Evolutionary conservation across 1,140 invertebrate genomes (phyloP).

Genomic region (Drosophila auraria): DNA sequence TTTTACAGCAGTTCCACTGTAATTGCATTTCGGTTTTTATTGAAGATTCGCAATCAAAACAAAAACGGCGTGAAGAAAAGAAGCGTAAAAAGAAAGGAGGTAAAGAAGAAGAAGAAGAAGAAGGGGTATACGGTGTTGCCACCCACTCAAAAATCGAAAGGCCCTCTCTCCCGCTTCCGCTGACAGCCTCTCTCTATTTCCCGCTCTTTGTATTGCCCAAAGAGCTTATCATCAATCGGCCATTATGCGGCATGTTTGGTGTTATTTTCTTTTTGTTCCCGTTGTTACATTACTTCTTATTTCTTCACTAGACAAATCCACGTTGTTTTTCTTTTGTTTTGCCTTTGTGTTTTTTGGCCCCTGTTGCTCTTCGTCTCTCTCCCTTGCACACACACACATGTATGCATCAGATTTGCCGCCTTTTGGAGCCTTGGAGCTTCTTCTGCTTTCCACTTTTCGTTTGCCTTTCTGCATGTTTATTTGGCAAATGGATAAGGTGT

Average conservation of each 20-base stretch:
- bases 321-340: slow-evolving; percentile 29
- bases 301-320: slow-evolving; percentile 55
- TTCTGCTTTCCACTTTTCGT: slow-evolving; percentile 9
- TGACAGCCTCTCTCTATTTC: background rate
- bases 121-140: slow-evolving; percentile 27
- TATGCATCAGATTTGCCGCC: slow-evolving; percentile 50
- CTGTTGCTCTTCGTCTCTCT: slow-evolving; percentile 37
- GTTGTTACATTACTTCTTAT: slow-evolving; percentile 40
- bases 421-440: slow-evolving; percentile 53
- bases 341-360: slow-evolving; percentile 44
- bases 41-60: slow-evolving; percentile 63
- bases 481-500: slow-evolving; percentile 64
- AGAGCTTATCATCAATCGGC: slow-evolving; percentile 62
- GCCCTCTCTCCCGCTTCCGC: background rate
- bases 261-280: slow-evolving; percentile 40
- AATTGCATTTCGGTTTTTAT: slow-evolving; percentile 6
- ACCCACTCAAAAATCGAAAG: slow-evolving; percentile 43
- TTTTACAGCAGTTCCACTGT: slow-evolving; percentile 2
- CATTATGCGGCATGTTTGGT: slow-evolving; percentile 56
- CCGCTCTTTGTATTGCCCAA: background rate
- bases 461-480: slow-evolving; percentile 52
- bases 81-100: slow-evolving; percentile 14
- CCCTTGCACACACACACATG: slow-evolving; percentile 5
- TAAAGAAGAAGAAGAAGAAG: slow-evolving; percentile 24
- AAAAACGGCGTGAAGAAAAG: slow-evolving; percentile 54